These are phyloP conservation scores for Astyanax mexicanus DNA, from an alignment of 2,797 vertebrate genomes.

Conservation along the genomic window DNA sequence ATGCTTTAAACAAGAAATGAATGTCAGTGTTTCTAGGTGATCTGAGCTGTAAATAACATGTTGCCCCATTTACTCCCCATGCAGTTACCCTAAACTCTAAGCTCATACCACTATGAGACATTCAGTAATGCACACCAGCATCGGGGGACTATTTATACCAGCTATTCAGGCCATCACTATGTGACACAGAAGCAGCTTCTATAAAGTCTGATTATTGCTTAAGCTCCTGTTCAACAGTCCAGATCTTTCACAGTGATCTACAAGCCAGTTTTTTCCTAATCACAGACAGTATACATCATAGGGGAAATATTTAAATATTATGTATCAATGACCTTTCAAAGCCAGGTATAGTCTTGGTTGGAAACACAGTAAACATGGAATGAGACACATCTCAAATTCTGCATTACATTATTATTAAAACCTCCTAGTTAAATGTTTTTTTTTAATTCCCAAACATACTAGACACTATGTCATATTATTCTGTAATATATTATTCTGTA, in stretches of 20 bases:
- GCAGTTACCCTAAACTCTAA: conserved; percentile 6
- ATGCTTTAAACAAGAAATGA: not conserved
- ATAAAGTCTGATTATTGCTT: conserved; percentile 4
- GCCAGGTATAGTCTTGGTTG: too few species aligned
- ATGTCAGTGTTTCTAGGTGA: not conserved
- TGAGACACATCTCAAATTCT: not conserved
- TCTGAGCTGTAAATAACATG: conserved; percentile 9
- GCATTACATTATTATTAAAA: not conserved
- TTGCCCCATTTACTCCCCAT: not conserved
- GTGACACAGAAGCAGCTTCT: not conserved
- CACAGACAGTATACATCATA: too few species aligned
- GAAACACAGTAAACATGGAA: not conserved
- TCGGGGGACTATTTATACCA: conserved; percentile 50
- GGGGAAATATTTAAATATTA: not conserved
- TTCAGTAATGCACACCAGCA: conserved; percentile 28
- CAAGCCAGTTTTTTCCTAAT: not conserved
- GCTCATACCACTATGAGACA: not conserved
- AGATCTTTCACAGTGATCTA: not conserved
- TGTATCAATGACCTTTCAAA: not conserved
- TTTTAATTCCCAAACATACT: not conserved
- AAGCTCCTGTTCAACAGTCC: not conserved
- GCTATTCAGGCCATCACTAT: not conserved
- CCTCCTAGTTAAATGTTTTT: too few species aligned
- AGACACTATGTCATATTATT: too few species aligned
- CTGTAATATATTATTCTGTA: too few species aligned